Evolutionary conservation across 2,888 invertebrate genomes (phyloP).

Genomic region (Morpho deidamia): DNA sequence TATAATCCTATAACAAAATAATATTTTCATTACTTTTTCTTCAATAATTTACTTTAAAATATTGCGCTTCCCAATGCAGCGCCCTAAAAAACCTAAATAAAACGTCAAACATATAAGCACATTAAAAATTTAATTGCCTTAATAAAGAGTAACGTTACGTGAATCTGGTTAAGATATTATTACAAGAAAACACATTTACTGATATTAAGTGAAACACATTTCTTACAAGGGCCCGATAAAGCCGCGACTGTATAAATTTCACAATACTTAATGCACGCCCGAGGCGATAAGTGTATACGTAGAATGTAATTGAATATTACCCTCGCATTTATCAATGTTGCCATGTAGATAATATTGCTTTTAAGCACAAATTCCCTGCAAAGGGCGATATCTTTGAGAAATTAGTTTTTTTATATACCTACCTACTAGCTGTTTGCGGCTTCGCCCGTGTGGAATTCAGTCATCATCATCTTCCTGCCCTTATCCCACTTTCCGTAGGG

Average conservation of each 20-base stretch:
- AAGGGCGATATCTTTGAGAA: slow-evolving; percentile 5
- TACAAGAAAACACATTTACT: slow-evolving; percentile 11
- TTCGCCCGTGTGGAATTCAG: no score
- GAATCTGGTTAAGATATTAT: slow-evolving; percentile 16
- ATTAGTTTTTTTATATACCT: not conserved
- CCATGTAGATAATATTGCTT: slow-evolving; percentile 27
- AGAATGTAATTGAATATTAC: slow-evolving; percentile 24
- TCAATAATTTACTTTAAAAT: no score
- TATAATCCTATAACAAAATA: no score
- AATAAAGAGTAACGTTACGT: slow-evolving; percentile 8
- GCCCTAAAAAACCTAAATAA: not conserved
- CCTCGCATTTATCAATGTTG: slow-evolving; percentile 23
- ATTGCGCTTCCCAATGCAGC: no score
- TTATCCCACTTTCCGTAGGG: no score
- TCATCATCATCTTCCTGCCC: no score
- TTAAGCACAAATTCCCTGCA: slow-evolving; percentile 27
- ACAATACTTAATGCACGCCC: slow-evolving; percentile 21
- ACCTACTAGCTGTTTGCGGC: no score
- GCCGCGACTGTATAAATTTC: slow-evolving; percentile 19
- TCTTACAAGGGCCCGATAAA: slow-evolving; percentile 17
- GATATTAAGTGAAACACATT: slow-evolving; percentile 23
- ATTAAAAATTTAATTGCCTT: slow-evolving; percentile 10
- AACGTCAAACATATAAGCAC: not conserved
- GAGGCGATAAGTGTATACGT: slow-evolving; percentile 20
- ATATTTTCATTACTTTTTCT: no score